phyloP scores from a whole-genome alignment of 2,113 vertebrate genomes.

The Isurus oxyrinchus region DNA sequence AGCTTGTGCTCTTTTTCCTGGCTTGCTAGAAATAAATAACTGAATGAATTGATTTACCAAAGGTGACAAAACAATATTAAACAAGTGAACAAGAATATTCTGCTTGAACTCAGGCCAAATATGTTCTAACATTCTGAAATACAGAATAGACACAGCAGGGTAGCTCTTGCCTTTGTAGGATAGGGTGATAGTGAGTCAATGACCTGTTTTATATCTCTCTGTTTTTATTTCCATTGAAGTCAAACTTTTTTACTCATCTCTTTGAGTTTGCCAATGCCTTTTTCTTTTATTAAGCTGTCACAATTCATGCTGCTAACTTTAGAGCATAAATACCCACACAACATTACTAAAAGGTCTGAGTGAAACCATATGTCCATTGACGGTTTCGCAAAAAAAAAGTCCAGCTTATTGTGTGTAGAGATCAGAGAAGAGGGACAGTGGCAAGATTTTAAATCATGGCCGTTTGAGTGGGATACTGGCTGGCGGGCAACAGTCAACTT shows the following conservation, averaged over 20 bases:
- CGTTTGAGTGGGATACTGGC: neutral
- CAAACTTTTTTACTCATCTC: neutral
- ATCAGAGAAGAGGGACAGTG: neutral
- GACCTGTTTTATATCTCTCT: neutral
- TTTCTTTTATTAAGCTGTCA: neutral
- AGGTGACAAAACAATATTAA: neutral
- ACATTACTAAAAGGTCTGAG: neutral
- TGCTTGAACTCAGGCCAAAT: neutral
- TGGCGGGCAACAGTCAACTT: neutral
- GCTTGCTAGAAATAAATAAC: neutral
- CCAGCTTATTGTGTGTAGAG: neutral
- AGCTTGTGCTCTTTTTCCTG: neutral
- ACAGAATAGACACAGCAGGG: neutral
- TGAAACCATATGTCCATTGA: slow-evolving; percentile 13
- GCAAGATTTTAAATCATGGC: neutral
- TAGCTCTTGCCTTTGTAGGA: neutral
- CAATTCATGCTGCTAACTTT: neutral
- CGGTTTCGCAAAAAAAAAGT: neutral
- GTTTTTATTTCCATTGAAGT: neutral
- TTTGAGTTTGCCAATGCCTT: neutral
- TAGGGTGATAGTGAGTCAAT: neutral
- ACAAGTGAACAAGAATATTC: neutral
- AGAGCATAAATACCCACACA: neutral
- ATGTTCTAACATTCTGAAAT: neutral
- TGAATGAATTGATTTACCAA: neutral